A percentile compares a stretch with the other conserved stretches of the same genome.
phyloP scores from a whole-genome alignment of 1,140 invertebrate genomes.

The Achatina immaculata region DNA sequence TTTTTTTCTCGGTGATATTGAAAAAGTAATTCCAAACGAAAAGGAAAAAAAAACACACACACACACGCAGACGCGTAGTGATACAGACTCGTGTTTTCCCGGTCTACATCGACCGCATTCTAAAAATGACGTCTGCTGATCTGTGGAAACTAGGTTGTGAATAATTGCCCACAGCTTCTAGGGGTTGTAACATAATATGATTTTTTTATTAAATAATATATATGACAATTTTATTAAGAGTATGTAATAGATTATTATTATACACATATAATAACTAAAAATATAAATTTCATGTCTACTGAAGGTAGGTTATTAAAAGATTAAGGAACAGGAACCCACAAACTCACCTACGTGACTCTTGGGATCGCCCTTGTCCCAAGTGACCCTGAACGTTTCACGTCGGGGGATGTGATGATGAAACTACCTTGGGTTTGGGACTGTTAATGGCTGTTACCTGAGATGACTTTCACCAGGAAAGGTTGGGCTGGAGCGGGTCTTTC shows the following conservation, averaged over 20 bases:
- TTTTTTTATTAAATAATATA: background rate
- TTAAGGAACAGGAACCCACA: background rate
- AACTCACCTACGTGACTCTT: background rate
- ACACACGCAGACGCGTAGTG: background rate
- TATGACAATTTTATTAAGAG: background rate
- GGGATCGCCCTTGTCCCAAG: constrained; percentile 8
- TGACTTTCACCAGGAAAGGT: background rate
- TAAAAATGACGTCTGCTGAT: constrained; percentile 13
- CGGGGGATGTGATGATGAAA: constrained; percentile 8
- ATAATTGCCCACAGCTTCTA: background rate
- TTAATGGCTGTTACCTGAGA: background rate
- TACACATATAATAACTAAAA: background rate
- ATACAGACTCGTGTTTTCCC: constrained; percentile 15
- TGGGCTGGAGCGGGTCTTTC: background rate
- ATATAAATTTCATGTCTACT: background rate
- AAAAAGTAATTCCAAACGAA: background rate
- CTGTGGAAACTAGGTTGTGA: constrained; percentile 12
- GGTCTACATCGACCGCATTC: constrained; percentile 30
- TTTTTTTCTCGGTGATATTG: background rate
- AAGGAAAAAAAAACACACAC: background rate
- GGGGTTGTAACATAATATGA: background rate
- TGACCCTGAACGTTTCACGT: background rate
- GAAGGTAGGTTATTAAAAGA: background rate
- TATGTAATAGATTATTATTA: background rate
- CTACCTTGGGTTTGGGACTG: background rate